These are phyloP conservation scores for Seladonia tumulorum DNA, from an alignment of 2,888 invertebrate species.

Conservation along the genomic window DNA sequence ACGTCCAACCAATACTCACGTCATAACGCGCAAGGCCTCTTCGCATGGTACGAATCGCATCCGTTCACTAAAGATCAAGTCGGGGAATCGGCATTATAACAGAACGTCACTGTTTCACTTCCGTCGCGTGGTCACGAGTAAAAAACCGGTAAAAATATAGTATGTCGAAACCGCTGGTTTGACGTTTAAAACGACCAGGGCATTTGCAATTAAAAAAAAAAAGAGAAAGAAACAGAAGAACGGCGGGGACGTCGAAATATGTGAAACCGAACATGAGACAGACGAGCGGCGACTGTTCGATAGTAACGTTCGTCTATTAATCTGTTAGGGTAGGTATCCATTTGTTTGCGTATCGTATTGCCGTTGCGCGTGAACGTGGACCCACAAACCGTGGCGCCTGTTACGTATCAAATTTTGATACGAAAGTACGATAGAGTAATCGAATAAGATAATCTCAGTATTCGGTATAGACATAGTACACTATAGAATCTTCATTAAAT, in stretches of 20 bases:
- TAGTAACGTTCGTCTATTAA: conserved; percentile 11
- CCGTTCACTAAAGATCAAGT: conserved; percentile 46
- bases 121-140: conserved; percentile 17
- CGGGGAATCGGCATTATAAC: conserved; percentile 53
- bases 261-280: conserved; percentile 74
- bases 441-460: too few relatives aligned
- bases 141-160: conserved; percentile 55
- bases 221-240: conserved; percentile 11
- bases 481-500: too few relatives aligned
- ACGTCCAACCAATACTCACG: conserved; percentile 67
- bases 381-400: not conserved
- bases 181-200: conserved; percentile 69
- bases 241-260: conserved; percentile 19
- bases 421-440: too few relatives aligned
- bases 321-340: not conserved
- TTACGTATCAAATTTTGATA: too few relatives aligned
- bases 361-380: not conserved
- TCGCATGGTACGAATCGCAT: conserved; percentile 76
- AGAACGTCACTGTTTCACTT: conserved; percentile 34
- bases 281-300: conserved; percentile 43
- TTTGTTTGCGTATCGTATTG: not conserved
- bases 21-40: conserved; percentile 72
- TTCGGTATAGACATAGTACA: too few relatives aligned
- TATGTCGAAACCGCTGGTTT: conserved; percentile 52
- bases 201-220: conserved; percentile 59